Base-by-base conservation (phyloP, 2,113 vertebrate species). In the Mustelus asterias region DNA sequence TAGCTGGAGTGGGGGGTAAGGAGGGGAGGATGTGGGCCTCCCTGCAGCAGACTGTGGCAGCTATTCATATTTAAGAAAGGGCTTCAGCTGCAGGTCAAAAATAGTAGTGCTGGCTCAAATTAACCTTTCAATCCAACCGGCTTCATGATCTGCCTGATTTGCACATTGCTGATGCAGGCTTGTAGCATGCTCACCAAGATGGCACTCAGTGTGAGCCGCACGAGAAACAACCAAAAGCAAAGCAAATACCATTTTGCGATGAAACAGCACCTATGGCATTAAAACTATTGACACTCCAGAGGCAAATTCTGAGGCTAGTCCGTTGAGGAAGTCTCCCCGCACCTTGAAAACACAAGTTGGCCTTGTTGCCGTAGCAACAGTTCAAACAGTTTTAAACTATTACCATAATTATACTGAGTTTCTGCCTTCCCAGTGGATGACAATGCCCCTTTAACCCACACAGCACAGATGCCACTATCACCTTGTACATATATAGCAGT, bases 401-500 rank as follows among this genome's bases (percentile, higher is more conserved):
- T 67, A 41, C 37, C 93, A 94, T 41, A 94, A 70, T 67, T 70
- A 67, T 94, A 24, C 37, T 94, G 93, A 94, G 37, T 44, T 67
- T 67, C 63, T 24, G n/a, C 37, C 37, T 65, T n/a, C n/a, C 92
- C 65, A 69, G 37, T 41, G 63, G 63, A 69, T 69, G 20, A 69
- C n/a, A 94, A 37, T 69, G 92, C n/a, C 92, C 63, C 44, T 94
- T 94, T 44, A 41, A 37, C 20, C 65, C 63, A 70, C 65, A 26
- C n/a, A 94, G n/a, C 65, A 58, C 93, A 70, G 93, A 94, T 69
- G n/a, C 65, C 37, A 37, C 63, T 93, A 20, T 93, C n/a, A 65
- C 33, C 90, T 93, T 63, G 60, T 20, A 93, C n/a, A 63, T 60
- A 90, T 90, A 90, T 16, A 90, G 29, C 37, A 37, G 44, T 58